Evolutionary conservation across 1,140 invertebrate species (phyloP).

Genomic region (Drosophila leontia): DNA sequence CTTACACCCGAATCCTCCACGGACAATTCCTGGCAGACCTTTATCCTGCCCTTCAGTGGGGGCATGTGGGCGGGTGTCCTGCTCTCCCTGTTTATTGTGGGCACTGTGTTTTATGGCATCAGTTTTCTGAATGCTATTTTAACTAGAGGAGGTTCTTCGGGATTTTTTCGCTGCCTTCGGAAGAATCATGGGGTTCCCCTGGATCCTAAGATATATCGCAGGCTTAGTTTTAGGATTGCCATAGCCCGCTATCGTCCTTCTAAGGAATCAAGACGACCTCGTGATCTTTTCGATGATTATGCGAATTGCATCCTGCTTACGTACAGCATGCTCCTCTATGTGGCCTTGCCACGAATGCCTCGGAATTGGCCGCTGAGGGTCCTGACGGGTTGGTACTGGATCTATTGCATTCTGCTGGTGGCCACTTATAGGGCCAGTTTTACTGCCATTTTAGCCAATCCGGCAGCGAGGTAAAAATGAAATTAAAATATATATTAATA

Average conservation of each 20-base stretch:
- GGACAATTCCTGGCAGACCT: slow-evolving; percentile 93
- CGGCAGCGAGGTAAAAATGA: slow-evolving; percentile 86
- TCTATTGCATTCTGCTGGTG: slow-evolving; percentile 91
- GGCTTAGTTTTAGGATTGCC: slow-evolving; percentile 60
- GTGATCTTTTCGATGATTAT: slow-evolving; percentile 88
- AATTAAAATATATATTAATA: neutral
- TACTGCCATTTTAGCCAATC: slow-evolving; percentile 92
- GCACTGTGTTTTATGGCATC: slow-evolving; percentile 73
- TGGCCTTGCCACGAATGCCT: slow-evolving; percentile 91
- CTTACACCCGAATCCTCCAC: slow-evolving; percentile 91
- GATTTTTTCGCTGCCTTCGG: slow-evolving; percentile 57
- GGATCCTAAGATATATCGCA: slow-evolving; percentile 15
- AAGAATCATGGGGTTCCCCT: neutral
- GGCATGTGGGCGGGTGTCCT: slow-evolving; percentile 80
- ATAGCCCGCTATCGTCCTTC: slow-evolving; percentile 44
- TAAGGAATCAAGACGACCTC: neutral
- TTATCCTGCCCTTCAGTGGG: slow-evolving; percentile 90
- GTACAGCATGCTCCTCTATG: slow-evolving; percentile 91
- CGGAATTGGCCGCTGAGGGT: slow-evolving; percentile 91
- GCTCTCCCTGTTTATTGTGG: slow-evolving; percentile 74
- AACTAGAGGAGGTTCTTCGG: neutral
- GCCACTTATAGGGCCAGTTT: slow-evolving; percentile 92
- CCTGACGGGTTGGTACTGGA: slow-evolving; percentile 93
- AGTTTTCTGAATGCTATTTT: slow-evolving; percentile 69
- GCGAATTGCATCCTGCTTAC: slow-evolving; percentile 91